Evolutionary conservation across 2,888 invertebrate species (phyloP).

Genomic region (Tenthredo distinguenda): DNA sequence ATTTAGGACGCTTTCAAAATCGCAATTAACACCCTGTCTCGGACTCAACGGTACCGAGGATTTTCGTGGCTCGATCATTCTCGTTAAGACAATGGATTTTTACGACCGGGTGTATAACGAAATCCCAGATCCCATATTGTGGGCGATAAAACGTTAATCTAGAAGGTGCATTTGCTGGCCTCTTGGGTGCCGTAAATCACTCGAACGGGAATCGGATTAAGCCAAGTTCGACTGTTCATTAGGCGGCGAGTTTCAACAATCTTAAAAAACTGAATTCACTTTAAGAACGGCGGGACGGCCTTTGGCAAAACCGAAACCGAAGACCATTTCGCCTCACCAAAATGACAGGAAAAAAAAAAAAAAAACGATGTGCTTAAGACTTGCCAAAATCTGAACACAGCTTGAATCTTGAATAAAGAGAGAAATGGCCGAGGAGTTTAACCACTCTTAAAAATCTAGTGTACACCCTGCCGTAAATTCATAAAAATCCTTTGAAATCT

Average conservation of each 20-base stretch:
- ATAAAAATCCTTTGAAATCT: neutral
- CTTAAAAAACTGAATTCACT: neutral
- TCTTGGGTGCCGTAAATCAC: conserved; percentile 24
- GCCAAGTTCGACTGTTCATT: conserved; percentile 31
- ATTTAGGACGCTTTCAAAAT: neutral
- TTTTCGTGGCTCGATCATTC: conserved; percentile 2
- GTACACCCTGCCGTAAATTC: neutral
- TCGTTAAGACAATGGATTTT: conserved; percentile 14
- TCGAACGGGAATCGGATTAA: conserved; percentile 30
- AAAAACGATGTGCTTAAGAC: neutral
- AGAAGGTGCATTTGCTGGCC: conserved; percentile 31
- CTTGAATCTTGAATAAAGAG: neutral
- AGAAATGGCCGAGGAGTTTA: neutral
- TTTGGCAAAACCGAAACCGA: neutral
- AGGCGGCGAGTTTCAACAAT: neutral
- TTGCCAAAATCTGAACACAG: neutral
- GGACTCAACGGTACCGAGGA: neutral
- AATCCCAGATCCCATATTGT: conserved; percentile 21
- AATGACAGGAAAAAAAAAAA: neutral
- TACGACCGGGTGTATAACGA: conserved; percentile 19
- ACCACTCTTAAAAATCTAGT: neutral
- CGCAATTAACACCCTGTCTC: conserved; percentile 25
- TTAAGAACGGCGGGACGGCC: neutral
- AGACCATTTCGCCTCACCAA: neutral
- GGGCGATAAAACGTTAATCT: conserved; percentile 27